These are phyloP conservation scores for Agapostemon virescens DNA, from an alignment of 2,888 invertebrate species.

Conservation along the genomic window DNA sequence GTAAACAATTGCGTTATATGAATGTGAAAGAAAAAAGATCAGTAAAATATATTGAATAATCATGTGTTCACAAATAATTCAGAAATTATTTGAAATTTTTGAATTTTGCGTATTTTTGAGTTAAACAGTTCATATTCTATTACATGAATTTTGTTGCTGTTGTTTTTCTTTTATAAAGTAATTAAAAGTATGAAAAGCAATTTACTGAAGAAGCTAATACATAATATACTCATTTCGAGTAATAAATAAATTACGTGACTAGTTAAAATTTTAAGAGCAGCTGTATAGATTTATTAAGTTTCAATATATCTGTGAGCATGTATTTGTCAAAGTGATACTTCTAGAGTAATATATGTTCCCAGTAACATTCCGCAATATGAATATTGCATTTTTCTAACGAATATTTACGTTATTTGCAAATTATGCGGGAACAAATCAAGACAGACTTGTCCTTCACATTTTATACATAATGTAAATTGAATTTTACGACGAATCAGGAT, in stretches of 20 bases:
- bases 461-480: conserved; percentile 67
- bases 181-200: conserved; percentile 15
- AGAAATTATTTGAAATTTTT: conserved; percentile 32
- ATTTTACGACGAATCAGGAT: conserved; percentile 55
- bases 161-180: conserved; percentile 9
- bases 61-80: conserved; percentile 50
- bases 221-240: conserved; percentile 20
- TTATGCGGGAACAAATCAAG: conserved; percentile 58
- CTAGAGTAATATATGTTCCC: conserved; percentile 47
- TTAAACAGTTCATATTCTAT: conserved; percentile 24
- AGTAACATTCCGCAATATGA: conserved; percentile 55
- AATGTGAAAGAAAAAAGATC: conserved; percentile 34
- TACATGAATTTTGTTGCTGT: conserved; percentile 25
- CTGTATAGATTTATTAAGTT: conserved; percentile 51
- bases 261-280: conserved; percentile 40
- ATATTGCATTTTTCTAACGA: conserved; percentile 48
- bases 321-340: conserved; percentile 37
- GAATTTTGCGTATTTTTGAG: conserved; percentile 25
- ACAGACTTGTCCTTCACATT: conserved; percentile 58
- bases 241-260: conserved; percentile 24
- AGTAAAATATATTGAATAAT: conserved; percentile 44
- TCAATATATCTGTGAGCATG: conserved; percentile 35
- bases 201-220: conserved; percentile 19
- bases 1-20: conserved; percentile 40
- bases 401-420: conserved; percentile 47